These are phyloP conservation scores for Sylvia atricapilla DNA, from an alignment of 2,113 vertebrate genomes.

Conservation along the genomic window DNA sequence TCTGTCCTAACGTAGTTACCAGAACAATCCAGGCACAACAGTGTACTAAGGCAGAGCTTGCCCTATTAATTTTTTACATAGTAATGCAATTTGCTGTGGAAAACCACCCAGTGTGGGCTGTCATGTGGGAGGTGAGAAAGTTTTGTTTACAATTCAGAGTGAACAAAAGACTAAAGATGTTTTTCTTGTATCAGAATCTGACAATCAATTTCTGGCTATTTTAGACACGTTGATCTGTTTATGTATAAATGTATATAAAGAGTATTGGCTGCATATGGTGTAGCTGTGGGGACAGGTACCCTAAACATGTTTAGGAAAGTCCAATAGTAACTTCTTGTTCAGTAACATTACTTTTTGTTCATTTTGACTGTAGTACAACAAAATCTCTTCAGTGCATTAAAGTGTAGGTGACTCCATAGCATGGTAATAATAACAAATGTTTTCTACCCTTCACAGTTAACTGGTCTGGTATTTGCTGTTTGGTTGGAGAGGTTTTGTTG, in stretches of 20 bases:
- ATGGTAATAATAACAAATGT: neutral
- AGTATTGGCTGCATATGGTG: neutral
- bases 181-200: neutral
- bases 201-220: neutral
- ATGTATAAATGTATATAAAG: neutral
- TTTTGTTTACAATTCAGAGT: neutral
- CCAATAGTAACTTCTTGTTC: neutral
- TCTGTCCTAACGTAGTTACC: neutral
- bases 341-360: neutral
- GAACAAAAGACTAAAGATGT: neutral
- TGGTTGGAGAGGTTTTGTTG: neutral
- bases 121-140: neutral
- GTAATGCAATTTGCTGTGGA: neutral
- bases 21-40: neutral
- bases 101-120: neutral
- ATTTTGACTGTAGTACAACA: neutral
- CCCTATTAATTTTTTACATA: neutral
- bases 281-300: neutral
- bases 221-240: neutral
- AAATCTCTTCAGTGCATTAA: neutral
- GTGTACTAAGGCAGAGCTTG: neutral
- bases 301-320: neutral
- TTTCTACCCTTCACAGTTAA: neutral
- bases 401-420: neutral
- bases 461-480: neutral